Base-by-base conservation (phyloP, 2,888 invertebrate species). In the Nematopogon swammerdamellus region DNA sequence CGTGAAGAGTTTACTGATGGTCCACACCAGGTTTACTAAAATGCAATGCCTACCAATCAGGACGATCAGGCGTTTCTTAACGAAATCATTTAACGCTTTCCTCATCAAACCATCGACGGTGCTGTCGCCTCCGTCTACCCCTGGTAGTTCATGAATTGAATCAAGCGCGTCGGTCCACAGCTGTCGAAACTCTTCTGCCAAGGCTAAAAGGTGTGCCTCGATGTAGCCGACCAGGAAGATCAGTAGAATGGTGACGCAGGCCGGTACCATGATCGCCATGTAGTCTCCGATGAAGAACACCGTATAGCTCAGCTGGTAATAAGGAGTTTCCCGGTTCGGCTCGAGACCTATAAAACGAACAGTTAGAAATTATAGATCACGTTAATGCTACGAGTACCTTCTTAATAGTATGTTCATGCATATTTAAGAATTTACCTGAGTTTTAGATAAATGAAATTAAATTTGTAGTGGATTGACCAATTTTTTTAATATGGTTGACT, bases 201-300 rank as follows among this genome's bases (percentile, higher is more conserved):
- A 55, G 2, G 68, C 61, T 1, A 64, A 51, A 57, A 71, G 64
- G 51, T 69, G 67, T 0, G 68, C 64, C 54, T 71, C 70, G 0
- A 59, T 62, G 50, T 68, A 70, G 1, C 57, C 58, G 14, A 47
- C 44, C 6, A 55, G 20, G 18, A 55, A 47, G 18, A 57, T 56
- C 30, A 57, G 50, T 11, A 57, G 52, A 1, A 49, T 45, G 11
- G 44, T 51, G 16, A 49, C 49, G 42, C 46, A 46, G 16, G 49
- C 16, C 36, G 45, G 45, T 2, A 45, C 49, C 8, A 44, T 42
- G 3, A 46, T 49, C 2, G 49, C 49, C 30, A 46, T 45, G 29
- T 16, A 6, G 10, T 46, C 45, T 6, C 36, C 46, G 3, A 49
- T 46, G 11, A 18, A 18, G 3, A 14, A 6, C 19, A 49, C 10